Evolutionary conservation across 2,888 invertebrate genomes (phyloP).

Genomic region (Agrotis puta): DNA sequence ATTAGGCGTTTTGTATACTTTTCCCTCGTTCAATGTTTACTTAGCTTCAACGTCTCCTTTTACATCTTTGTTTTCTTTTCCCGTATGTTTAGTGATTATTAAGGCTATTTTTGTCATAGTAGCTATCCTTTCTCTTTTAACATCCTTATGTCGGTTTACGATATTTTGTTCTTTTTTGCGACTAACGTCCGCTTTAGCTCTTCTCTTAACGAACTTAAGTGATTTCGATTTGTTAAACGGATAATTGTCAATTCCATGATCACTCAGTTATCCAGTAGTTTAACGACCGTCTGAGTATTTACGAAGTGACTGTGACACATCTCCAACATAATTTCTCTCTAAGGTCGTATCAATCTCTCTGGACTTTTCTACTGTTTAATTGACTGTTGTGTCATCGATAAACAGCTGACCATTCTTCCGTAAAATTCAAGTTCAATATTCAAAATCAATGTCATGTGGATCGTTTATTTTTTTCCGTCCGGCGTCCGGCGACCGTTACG

Average conservation of each 20-base stretch:
- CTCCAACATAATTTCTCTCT: constrained; percentile 39
- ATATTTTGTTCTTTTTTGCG: constrained; percentile 38
- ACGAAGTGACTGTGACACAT: constrained; percentile 45
- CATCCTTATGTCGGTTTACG: constrained; percentile 31
- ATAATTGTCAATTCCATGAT: constrained; percentile 61
- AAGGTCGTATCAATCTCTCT: constrained; percentile 45
- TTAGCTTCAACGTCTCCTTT: constrained; percentile 29
- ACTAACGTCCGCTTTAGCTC: constrained; percentile 44
- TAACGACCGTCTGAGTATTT: constrained; percentile 51
- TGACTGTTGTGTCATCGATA: constrained; percentile 48
- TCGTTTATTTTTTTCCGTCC: constrained; percentile 66
- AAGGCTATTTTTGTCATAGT: constrained; percentile 34
- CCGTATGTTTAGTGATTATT: constrained; percentile 35
- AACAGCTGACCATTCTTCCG: constrained; percentile 65
- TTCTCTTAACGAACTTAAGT: constrained; percentile 63
- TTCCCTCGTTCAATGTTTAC: constrained; percentile 51
- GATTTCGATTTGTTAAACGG: constrained; percentile 64
- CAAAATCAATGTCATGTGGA: constrained; percentile 80
- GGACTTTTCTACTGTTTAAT: constrained; percentile 31
- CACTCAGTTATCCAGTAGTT: constrained; percentile 56
- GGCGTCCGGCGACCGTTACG: constrained; percentile 77
- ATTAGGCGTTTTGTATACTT: constrained; percentile 30
- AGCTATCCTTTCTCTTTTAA: constrained; percentile 37
- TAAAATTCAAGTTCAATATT: constrained; percentile 74
- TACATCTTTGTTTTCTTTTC: constrained; percentile 50